Percentiles rank a stretch among this genome's conserved stretches.
phyloP scores from a whole-genome alignment of 1,140 invertebrate species.

The Zaprionus capensis region DNA sequence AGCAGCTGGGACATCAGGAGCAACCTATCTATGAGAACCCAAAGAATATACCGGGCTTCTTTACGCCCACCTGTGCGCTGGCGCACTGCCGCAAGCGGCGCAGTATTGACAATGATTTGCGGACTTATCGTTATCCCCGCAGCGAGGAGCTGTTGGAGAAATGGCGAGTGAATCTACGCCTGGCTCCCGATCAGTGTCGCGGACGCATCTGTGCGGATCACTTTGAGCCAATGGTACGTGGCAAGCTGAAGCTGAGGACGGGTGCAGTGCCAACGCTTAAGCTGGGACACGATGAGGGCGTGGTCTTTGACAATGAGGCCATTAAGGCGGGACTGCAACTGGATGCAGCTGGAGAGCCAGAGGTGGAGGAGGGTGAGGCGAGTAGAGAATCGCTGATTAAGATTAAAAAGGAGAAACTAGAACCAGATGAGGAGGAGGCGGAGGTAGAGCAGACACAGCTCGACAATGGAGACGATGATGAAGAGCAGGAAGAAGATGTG shows the following conservation, averaged over 20 bases:
- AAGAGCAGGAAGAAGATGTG: conserved; percentile 26
- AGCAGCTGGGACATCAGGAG: conserved; percentile 64
- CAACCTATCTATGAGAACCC: conserved; percentile 76
- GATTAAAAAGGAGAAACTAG: conserved; percentile 29
- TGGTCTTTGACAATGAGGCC: conserved; percentile 68
- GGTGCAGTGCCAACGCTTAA: conserved; percentile 76
- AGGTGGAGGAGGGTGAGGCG: conserved; percentile 33
- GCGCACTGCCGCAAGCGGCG: conserved; percentile 66
- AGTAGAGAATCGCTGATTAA: conserved; percentile 32
- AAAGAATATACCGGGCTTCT: conserved; percentile 75
- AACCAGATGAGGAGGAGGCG: conserved; percentile 12
- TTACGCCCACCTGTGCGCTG: conserved; percentile 70
- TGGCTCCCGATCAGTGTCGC: conserved; percentile 60
- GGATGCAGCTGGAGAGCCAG: conserved; percentile 5
- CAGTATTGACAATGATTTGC: conserved; percentile 70
- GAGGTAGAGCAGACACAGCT: conserved; percentile 11
- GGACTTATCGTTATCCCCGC: conserved; percentile 70
- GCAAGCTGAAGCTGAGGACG: conserved; percentile 71
- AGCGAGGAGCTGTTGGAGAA: conserved; percentile 70
- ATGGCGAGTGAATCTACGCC: conserved; percentile 67
- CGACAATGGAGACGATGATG: conserved; percentile 17
- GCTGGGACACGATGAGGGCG: conserved; percentile 66
- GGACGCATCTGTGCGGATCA: conserved; percentile 76
- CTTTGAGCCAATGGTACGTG: conserved; percentile 70
- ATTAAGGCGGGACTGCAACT: conserved; percentile 56